Base-by-base conservation (phyloP, 2,888 invertebrate genomes). In the Amphipoea oculea region DNA sequence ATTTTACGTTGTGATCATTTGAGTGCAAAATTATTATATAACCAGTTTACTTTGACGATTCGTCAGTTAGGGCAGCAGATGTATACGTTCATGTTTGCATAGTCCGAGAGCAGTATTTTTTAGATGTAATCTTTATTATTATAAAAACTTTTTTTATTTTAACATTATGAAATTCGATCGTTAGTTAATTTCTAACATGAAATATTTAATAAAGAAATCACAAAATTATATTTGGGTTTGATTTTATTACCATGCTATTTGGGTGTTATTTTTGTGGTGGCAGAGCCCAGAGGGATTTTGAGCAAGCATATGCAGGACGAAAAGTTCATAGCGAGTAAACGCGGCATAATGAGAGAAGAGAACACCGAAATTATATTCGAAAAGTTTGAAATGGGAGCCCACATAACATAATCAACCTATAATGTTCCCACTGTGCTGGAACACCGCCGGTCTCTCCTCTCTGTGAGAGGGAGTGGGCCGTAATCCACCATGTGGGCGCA, bases 181-280 rank as follows among this genome's bases (percentile, higher is more conserved):
- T 97, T 97, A 97, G 96, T 97, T 96, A 95, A 96, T 96, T 96
- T 96, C 96, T 97, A 97, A 97, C 96, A 96, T 96, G 96, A 96
- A 96, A 96, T 96, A 96, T 96, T 96, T 96, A 96, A 96, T 96
- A 96, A 96, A 96, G 95, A 96, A 96, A 96, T 95, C 96, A 95
- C 95, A 96, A 96, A 95, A 95, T 92, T 85, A 57, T 69, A 93
- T 91, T 91, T 74, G 93, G 23, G 91, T 95, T 95, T 95, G 36
- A 94, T 95, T 93, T 74, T 5, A 54, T 2, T 54, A 11, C 57
- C 23, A 12, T 45, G 45, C 45, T 45, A 54, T 57, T 23, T 23
- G 23, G 9, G 20, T 54, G 0, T 23, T 7, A 54, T 54, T 0
- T 54, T 54, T 54, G 20, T 20, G 54, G 20, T 54, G 54, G 7